These are phyloP conservation scores for Enteromius treurensis DNA, from an alignment of 2,797 vertebrate genomes.

Conservation along the genomic window DNA sequence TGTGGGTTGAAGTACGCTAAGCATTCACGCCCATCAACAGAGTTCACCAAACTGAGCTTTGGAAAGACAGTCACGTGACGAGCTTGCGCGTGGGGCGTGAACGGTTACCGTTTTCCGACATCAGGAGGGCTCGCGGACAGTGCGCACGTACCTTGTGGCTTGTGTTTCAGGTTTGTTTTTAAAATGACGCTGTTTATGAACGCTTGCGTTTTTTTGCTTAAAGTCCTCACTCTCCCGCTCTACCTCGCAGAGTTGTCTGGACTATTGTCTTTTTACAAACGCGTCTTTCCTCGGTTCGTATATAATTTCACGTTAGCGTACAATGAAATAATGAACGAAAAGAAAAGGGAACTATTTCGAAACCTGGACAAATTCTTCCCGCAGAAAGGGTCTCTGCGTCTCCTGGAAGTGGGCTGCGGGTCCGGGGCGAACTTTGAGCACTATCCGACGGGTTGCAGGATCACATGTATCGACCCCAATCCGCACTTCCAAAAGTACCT, in stretches of 20 bases:
- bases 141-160: too few relatives aligned
- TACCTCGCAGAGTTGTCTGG: conserved; percentile 67
- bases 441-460: conserved; percentile 70
- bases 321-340: conserved; percentile 72
- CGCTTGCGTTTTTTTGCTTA: conserved; percentile 54
- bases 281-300: conserved; percentile 71
- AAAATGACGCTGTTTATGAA: conserved; percentile 54
- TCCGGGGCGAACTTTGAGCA: conserved; percentile 75
- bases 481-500: conserved; percentile 73
- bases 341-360: conserved; percentile 75
- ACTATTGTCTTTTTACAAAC: conserved; percentile 71
- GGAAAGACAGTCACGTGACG: too few relatives aligned
- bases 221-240: conserved; percentile 67
- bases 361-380: conserved; percentile 64
- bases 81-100: too few relatives aligned
- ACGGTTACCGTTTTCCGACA: background rate
- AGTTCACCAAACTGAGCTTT: too few relatives aligned
- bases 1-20: too few relatives aligned
- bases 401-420: conserved; percentile 78
- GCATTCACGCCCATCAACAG: too few relatives aligned
- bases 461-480: conserved; percentile 77
- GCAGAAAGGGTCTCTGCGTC: conserved; percentile 56
- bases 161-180: too few relatives aligned
- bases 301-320: conserved; percentile 53
- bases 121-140: too few relatives aligned